These are phyloP conservation scores for Hemibagrus guttatus DNA, from an alignment of 2,797 vertebrate species.

Conservation along the genomic window DNA sequence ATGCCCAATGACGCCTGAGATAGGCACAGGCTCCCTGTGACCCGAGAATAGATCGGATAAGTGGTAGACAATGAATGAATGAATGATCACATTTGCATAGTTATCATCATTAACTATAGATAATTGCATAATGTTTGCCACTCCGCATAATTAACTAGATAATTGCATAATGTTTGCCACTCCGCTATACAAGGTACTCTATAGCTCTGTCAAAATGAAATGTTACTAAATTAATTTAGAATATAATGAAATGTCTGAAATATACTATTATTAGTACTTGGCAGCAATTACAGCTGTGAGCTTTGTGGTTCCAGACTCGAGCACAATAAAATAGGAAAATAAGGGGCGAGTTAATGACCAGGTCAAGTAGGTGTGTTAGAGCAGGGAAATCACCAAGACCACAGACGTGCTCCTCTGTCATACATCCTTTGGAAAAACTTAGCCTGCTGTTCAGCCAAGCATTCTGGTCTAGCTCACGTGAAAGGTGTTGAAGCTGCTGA, in stretches of 20 bases:
- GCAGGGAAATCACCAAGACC: constrained; percentile 13
- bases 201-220: not conserved
- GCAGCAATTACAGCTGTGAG: not conserved
- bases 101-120: not conserved
- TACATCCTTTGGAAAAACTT: not conserved
- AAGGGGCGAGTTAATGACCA: constrained; percentile 7
- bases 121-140: not conserved
- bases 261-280: not conserved
- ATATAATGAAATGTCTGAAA: too few relatives aligned
- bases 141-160: not conserved
- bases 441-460: not conserved
- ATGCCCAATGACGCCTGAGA: too few relatives aligned
- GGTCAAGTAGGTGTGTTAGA: constrained; percentile 9
- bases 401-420: not conserved
- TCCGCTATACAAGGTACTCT: not conserved
- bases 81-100: not conserved
- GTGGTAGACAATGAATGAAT: too few relatives aligned
- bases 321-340: constrained; percentile 5
- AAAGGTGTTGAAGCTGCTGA: constrained; percentile 5
- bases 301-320: not conserved
- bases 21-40: too few relatives aligned
- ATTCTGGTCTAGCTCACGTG: not conserved
- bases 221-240: not conserved
- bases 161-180: not conserved
- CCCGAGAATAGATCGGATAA: too few relatives aligned